Percentiles rank a stretch among this genome's conserved stretches.
These are phyloP conservation scores for Philonicus albiceps DNA, from an alignment of 2,888 invertebrate species.

Conservation along the genomic window DNA sequence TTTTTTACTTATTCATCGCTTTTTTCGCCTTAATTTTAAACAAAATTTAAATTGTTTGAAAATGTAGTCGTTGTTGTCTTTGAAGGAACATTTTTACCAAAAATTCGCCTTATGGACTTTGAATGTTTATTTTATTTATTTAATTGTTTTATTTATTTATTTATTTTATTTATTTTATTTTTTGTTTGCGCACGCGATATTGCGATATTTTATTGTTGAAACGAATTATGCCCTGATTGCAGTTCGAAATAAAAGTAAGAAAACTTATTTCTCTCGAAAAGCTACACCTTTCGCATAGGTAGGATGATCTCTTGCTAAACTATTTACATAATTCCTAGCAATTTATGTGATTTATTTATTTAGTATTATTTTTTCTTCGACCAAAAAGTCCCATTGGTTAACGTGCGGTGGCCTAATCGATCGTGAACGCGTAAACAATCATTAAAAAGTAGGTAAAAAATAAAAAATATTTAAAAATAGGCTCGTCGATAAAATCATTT, in stretches of 20 bases:
- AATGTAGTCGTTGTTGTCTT: constrained; percentile 28
- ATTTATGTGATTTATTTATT: background rate
- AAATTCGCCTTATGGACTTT: background rate
- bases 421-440: constrained; percentile 23
- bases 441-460: constrained; percentile 35
- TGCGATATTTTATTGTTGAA: constrained; percentile 4
- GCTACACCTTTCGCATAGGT: background rate
- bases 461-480: background rate
- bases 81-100: constrained; percentile 39
- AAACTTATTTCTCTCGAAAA: constrained; percentile 28
- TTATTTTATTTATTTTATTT: background rate
- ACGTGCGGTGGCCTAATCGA: background rate
- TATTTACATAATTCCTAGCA: constrained; percentile 33
- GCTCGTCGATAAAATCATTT: constrained; percentile 35
- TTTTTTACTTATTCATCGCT: background rate
- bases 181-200: background rate
- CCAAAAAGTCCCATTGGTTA: constrained; percentile 10
- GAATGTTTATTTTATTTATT: background rate
- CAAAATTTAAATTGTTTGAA: background rate
- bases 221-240: constrained; percentile 12
- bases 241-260: constrained; percentile 38
- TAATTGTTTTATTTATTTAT: background rate
- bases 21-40: background rate
- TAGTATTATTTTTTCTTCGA: background rate
- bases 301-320: constrained; percentile 2